Percentiles rank a stretch among this genome's conserved stretches.
Conservation (phyloP, 1,140 invertebrate genomes). For the Aphelinus certus region DNA sequence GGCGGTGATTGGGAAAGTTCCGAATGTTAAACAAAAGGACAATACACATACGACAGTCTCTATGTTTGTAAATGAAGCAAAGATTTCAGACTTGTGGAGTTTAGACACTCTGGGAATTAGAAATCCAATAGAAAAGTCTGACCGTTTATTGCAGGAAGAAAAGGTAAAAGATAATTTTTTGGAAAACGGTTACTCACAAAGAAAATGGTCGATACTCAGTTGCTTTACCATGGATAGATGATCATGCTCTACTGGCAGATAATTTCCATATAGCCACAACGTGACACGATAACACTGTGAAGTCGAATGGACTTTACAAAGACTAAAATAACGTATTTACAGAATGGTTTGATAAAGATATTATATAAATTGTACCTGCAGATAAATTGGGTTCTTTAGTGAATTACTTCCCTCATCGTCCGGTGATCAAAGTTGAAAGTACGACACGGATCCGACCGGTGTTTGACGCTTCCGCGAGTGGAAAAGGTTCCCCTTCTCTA, state of each 20-base stretch:
- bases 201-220: not conserved
- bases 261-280: too few relatives aligned
- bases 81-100: slow-evolving; percentile 53
- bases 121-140: slow-evolving; percentile 49
- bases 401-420: slow-evolving; percentile 39
- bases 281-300: too few relatives aligned
- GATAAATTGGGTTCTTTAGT: slow-evolving; percentile 19
- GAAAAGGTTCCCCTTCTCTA: slow-evolving; percentile 37
- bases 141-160: slow-evolving; percentile 18
- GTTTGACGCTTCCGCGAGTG: slow-evolving; percentile 42
- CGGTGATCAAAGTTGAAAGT: slow-evolving; percentile 36
- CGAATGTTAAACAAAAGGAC: not conserved
- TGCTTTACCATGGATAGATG: too few relatives aligned
- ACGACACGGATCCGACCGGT: slow-evolving; percentile 41
- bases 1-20: slow-evolving; percentile 50
- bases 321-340: too few relatives aligned
- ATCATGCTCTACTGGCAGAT: too few relatives aligned
- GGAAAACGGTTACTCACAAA: too few relatives aligned
- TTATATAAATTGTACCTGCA: slow-evolving; percentile 30
- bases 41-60: too few relatives aligned
- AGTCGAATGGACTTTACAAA: too few relatives aligned
- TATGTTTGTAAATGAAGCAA: slow-evolving; percentile 38
- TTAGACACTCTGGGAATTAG: slow-evolving; percentile 56
- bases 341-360: too few relatives aligned
- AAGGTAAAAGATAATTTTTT: not conserved